Conservation (phyloP, 2,888 invertebrate species). For the Synergus japonicus region DNA sequence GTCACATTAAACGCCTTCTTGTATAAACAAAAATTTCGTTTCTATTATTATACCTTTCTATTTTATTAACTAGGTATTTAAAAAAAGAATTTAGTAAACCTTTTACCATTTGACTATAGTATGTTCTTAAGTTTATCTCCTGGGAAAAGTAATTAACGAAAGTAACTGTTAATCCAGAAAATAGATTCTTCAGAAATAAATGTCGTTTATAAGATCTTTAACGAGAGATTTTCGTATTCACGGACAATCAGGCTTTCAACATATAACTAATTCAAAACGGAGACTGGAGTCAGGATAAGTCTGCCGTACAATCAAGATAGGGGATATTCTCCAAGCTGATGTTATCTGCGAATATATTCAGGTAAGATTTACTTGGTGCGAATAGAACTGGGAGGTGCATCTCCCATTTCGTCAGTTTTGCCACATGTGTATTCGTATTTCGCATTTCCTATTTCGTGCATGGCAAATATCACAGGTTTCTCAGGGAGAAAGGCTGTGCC, state of each 20-base stretch:
- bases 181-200: background rate
- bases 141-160: background rate
- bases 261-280: conserved; percentile 18
- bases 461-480: conserved; percentile 17
- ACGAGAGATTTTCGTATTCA: background rate
- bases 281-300: conserved; percentile 8
- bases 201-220: background rate
- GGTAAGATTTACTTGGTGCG: conserved; percentile 33
- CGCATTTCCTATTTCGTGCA: background rate
- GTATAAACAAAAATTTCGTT: background rate
- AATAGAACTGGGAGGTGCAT: conserved; percentile 28
- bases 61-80: too few species aligned
- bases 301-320: conserved; percentile 27
- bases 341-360: conserved; percentile 35
- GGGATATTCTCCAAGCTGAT: conserved; percentile 32
- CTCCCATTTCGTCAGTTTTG: conserved; percentile 31
- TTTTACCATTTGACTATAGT: too few species aligned
- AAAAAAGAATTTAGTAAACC: too few species aligned
- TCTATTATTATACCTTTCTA: too few species aligned
- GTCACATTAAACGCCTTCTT: background rate
- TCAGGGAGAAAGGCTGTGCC: conserved; percentile 15
- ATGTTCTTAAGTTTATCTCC: background rate
- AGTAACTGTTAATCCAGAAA: background rate
- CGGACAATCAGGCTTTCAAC: background rate
- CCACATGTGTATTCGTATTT: conserved; percentile 24